Base-by-base conservation (phyloP, 2,797 vertebrate genomes). In the Heterohyrax brucei region DNA sequence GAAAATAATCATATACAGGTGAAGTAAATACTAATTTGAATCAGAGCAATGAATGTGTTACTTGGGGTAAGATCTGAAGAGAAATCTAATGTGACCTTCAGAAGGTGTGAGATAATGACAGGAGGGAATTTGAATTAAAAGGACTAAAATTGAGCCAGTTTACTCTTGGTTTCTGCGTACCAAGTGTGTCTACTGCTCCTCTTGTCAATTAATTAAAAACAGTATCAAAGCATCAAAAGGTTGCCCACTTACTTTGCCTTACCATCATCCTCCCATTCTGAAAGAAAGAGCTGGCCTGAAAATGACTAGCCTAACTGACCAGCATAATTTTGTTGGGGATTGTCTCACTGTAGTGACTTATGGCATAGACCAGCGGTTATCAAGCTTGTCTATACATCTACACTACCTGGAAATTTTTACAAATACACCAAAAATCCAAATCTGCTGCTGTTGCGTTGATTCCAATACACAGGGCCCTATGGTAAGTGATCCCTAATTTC, bases 51-150 rank as follows among this genome's bases (percentile, higher is more conserved):
- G 22, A 82, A 5, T 61, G 9, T 62, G 48, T 88, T 24, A 77
- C 33, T 30, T 56, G 19, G 19, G 26, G 14, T 33, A 84, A 61
- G 28, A 66, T 64, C 72, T 59, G 24, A 28, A 82, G 5, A 88
- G 10, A 61, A 75, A 19, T 62, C 61, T 82, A 53, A 24, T 56
- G 44, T 48, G 24, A 33, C 77, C 26, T 78, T 56, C 30, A 21
- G 19, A 77, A 73, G 33, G 16, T 24, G 2, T 91, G 46, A 90
- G 81, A 76, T 16, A 89, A 75, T 39, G 61, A 80, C 1, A 53
- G 3, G 22, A 72, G 93, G 59, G 5, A 78, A 73, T 83, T 59
- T 87, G 84, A 86, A 92, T 82, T 44, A 59, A 14, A 68, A 44
- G 16, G 4, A 62, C 76, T 76, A 64, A 87, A 83, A 62, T 10